A percentile compares a stretch with the other conserved stretches of the same genome.
Evolutionary conservation across 2,113 vertebrate species (phyloP).

Genomic region (Anseranas semipalmata): DNA sequence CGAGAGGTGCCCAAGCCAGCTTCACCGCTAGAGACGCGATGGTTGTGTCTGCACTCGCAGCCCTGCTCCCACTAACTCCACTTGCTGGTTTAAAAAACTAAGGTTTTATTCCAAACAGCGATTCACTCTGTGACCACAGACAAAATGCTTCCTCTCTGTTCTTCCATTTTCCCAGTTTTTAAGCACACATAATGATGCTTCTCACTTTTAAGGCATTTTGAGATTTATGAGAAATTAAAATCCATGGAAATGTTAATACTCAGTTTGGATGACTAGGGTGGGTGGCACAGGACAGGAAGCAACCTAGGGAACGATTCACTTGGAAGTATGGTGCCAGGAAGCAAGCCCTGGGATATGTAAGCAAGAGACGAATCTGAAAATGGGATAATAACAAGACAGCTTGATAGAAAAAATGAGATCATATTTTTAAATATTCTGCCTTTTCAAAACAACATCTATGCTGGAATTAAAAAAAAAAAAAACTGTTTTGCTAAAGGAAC

Average conservation of each 20-base stretch:
- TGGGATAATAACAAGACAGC: neutral
- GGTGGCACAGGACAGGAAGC: neutral
- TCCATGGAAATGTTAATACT: neutral
- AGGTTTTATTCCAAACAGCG: neutral
- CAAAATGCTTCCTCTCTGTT: neutral
- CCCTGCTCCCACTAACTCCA: neutral
- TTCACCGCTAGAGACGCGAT: neutral
- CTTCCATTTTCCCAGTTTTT: neutral
- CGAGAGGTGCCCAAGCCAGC: accelerated
- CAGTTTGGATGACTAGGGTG: neutral
- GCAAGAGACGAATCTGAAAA: neutral
- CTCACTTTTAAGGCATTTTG: neutral
- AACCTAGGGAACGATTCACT: neutral
- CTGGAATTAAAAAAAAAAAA: conserved; percentile 7
- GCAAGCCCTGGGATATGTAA: neutral
- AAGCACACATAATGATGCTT: neutral
- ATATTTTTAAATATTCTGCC: neutral
- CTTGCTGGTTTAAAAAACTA: neutral
- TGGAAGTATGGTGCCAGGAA: neutral
- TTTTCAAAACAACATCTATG: conserved; percentile 6
- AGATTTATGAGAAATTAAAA: neutral
- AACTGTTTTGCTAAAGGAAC: conserved; percentile 11
- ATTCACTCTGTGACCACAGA: neutral
- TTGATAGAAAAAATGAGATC: neutral
- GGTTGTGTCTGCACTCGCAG: neutral